Evolutionary conservation across 53 echinoderm and acorn worm genomes (phyloP).

Genomic region (Temnopleurus reevesii): DNA sequence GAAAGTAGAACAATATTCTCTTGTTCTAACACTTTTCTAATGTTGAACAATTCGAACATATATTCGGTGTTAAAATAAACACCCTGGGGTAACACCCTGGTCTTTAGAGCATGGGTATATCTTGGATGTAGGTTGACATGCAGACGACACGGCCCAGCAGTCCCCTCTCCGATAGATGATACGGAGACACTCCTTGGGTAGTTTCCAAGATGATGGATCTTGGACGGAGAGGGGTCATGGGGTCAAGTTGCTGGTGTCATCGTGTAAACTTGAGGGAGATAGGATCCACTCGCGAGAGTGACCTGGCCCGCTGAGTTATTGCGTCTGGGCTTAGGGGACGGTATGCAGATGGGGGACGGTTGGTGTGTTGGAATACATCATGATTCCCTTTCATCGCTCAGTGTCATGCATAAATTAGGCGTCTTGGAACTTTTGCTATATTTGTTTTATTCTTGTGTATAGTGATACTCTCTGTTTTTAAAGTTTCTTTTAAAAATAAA

Average conservation of each 20-base stretch:
- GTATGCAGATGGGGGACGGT: neutral
- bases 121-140: neutral
- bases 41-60: too few species aligned
- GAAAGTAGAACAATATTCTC: too few species aligned
- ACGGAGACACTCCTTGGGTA: neutral
- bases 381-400: neutral
- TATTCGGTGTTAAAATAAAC: too few species aligned
- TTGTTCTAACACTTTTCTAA: too few species aligned
- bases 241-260: conserved; percentile 28
- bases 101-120: too few species aligned
- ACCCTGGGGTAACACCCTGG: too few species aligned
- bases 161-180: neutral
- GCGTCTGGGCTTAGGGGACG: neutral
- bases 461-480: neutral
- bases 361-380: neutral
- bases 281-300: neutral
- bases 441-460: neutral
- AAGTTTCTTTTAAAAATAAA: neutral
- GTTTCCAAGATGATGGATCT: conserved; percentile 15
- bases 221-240: neutral
- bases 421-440: too few species aligned
- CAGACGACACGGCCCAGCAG: neutral
- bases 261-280: conserved; percentile 15
- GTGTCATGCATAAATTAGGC: neutral
- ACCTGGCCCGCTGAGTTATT: conserved; percentile 18